Base-by-base conservation (phyloP, 2,797 vertebrate species). In the Tiaroga cobitis region DNA sequence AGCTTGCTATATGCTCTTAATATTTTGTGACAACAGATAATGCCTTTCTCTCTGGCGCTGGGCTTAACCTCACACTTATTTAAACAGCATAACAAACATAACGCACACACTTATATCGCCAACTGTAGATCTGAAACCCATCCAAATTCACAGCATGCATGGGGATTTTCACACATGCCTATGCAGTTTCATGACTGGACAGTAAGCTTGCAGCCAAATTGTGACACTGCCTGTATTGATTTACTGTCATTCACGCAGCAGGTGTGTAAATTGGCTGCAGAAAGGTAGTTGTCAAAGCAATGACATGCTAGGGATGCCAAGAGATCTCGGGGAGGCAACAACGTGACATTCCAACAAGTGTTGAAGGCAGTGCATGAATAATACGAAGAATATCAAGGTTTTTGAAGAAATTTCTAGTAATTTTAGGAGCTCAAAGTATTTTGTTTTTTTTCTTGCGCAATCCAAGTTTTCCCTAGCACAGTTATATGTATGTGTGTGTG, bases 181-280 rank as follows among this genome's bases (percentile, higher is more conserved):
- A 49, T 49, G 46, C 46, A 77, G 24, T 29, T 81, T 78, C 51
- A 77, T 78, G 61, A 87, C 85, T 85, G 80, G 85, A 88, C 82
- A 86, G 85, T 4, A 26, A 74, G 86, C 86, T 91, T 87, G 69
- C 74, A 89, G 87, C 69, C 77, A 77, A 80, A 82, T 69, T 80
- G 79, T 59, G 70, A 78, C 84, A 26, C 61, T 80, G 79, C 76
- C 73, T 65, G 83, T 87, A 92, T 93, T 85, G 92, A 94, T 94
- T 93, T 91, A 15, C 91, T 89, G 92, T 91, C 90, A 37, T 86
- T 90, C 90, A 82, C 2, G 54, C 87, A 67, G 79, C 56, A 67
- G 85, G 83, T 84, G 86, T 88, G 86, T 89, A 86, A 89, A 87
- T 86, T 89, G 82, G 81, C 82, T 88, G 49, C 82, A 80, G 63